phyloP scores from a whole-genome alignment of 1,140 invertebrate species.

The Ceratosolen fusciceps region DNA sequence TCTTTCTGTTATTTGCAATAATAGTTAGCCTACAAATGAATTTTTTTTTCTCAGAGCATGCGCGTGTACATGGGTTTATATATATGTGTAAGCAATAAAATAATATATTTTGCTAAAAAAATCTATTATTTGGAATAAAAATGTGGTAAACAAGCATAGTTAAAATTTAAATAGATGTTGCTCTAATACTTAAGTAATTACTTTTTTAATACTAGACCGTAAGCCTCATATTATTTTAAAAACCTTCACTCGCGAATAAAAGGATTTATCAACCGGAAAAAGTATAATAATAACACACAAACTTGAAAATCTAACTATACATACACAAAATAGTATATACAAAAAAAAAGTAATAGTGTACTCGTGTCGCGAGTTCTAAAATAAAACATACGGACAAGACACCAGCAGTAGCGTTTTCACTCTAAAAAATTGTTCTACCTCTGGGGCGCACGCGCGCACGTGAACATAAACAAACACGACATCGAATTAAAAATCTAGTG shows the following conservation, averaged over 20 bases:
- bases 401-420: not conserved
- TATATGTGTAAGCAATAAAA: too few species aligned
- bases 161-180: not conserved
- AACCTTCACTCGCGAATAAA: not conserved
- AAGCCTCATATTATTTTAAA: not conserved
- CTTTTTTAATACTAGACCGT: not conserved
- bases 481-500: not conserved
- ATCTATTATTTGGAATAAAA: too few species aligned
- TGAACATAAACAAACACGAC: slow-evolving; percentile 4
- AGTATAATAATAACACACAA: not conserved
- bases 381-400: slow-evolving; percentile 7
- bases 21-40: too few species aligned
- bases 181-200: not conserved
- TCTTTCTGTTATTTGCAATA: too few species aligned
- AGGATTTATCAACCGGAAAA: not conserved
- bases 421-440: not conserved
- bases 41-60: too few species aligned
- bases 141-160: too few species aligned
- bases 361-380: slow-evolving; percentile 1
- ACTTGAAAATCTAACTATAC: not conserved
- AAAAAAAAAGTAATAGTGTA: not conserved
- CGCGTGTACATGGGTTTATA: too few species aligned
- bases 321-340: not conserved
- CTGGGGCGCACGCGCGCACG: not conserved
- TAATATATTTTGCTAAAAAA: too few species aligned